Conservation (phyloP, 2,888 invertebrate genomes). For the Trissolcus brochymenae region DNA sequence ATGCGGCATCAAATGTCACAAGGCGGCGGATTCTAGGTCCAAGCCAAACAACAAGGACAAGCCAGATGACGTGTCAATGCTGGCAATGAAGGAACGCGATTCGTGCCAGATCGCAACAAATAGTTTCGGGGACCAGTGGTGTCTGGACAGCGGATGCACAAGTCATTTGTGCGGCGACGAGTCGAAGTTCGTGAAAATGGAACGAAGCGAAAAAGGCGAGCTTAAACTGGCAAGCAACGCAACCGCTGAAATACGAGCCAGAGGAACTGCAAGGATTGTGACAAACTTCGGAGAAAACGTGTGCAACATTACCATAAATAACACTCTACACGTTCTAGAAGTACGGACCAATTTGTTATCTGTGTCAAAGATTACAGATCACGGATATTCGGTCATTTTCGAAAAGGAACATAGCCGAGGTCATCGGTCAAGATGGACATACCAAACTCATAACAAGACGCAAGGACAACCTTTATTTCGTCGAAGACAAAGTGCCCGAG, state of each 20-base stretch:
- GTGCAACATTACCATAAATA: background rate
- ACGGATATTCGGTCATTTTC: slow-evolving; percentile 2
- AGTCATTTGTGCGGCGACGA: slow-evolving; percentile 14
- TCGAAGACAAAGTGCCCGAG: background rate
- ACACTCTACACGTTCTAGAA: slow-evolving; percentile 2
- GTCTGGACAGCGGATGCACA: slow-evolving; percentile 25
- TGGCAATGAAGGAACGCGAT: background rate
- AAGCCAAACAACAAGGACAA: slow-evolving; percentile 2
- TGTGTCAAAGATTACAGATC: slow-evolving; percentile 8
- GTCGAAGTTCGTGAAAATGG: background rate
- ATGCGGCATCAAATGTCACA: slow-evolving; percentile 15
- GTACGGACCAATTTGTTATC: slow-evolving; percentile 6
- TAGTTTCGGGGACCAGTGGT: slow-evolving; percentile 1
- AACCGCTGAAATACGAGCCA: slow-evolving; percentile 5
- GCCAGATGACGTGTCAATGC: background rate
- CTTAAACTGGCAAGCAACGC: slow-evolving; percentile 10
- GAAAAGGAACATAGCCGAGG: background rate
- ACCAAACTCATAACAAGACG: slow-evolving; percentile 9
- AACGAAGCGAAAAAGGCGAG: background rate
- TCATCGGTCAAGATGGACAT: slow-evolving; percentile 1
- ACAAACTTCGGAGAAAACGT: too few species aligned
- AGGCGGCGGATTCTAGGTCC: background rate
- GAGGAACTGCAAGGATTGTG: background rate
- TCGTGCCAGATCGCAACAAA: slow-evolving; percentile 8
- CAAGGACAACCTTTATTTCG: slow-evolving; percentile 3